Evolutionary conservation across 64 coral and sea anemone genomes (phyloP).

Genomic region (Acropora yongei): DNA sequence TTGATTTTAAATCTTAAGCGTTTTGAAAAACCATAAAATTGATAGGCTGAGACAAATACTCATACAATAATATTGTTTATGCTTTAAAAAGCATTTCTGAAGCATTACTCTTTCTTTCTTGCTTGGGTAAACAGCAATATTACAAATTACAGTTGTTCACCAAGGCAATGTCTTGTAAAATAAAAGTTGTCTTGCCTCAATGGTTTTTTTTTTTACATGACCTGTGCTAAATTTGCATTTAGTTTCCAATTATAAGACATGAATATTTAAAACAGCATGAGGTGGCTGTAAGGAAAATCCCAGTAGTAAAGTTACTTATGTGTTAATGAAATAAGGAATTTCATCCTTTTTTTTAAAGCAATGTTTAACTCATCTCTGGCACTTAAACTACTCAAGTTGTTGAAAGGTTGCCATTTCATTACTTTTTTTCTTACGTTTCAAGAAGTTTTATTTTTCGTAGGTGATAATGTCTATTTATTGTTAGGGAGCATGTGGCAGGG

Average conservation of each 20-base stretch:
- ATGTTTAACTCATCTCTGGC: no score
- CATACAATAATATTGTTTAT: slow-evolving; percentile 25
- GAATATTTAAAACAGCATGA: slow-evolving; percentile 58
- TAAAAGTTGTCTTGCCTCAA: not conserved
- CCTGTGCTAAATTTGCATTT: slow-evolving; percentile 53
- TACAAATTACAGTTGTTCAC: not conserved
- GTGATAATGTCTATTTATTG: not conserved
- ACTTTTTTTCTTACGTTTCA: not conserved
- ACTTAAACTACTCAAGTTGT: no score
- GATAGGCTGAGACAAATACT: not conserved
- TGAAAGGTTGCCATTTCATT: not conserved
- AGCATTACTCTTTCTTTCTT: not conserved
- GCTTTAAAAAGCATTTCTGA: not conserved
- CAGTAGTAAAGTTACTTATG: not conserved
- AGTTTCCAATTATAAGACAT: not conserved
- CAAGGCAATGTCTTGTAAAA: not conserved
- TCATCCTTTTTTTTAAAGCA: no score
- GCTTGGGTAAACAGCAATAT: not conserved
- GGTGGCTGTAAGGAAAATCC: not conserved
- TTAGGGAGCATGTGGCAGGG: slow-evolving; percentile 6
- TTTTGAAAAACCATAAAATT: not conserved
- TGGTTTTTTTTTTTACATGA: slow-evolving; percentile 7
- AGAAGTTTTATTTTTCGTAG: not conserved
- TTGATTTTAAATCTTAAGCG: not conserved
- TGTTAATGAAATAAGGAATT: not conserved